Evolutionary conservation across 2,888 invertebrate genomes (phyloP), one percentile per base, ranked within the genome.

Genomic region (Agrochola litura): DNA sequence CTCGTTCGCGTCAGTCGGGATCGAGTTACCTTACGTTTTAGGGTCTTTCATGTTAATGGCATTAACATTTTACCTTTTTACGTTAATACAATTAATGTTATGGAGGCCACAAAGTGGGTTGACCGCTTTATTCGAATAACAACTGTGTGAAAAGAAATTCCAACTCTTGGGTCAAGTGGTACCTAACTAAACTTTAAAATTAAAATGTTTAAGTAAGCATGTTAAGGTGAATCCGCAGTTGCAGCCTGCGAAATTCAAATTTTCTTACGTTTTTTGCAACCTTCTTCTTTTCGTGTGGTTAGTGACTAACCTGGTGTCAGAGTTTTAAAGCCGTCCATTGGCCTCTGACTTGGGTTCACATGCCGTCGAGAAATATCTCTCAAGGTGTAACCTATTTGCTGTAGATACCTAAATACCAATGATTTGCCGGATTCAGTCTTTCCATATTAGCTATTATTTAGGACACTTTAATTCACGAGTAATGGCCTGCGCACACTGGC

Each of bases 21-120:
- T 87, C 76, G 52, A 25, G 77, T 85, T 84, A 84, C 84, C 77
- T 84, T 84, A 67, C 76, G 25, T 75, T 75, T 56, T 75, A 52
- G 49, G 66, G 72, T 46, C 56, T 71, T 79, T 84, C 73, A 84
- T 84, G 87, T 63, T 84, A 84, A 86, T 80, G 58, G 8, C 30
- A 80, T 79, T 79, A 71, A 74, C 72, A 19, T 79, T 79, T 68
- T 72, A 71, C 79, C 86, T 83, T 86, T 83, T 76, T 61, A 78
- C 63, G 58, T 64, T 73, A 72, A 65, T 49, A 76, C 75, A 60
- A 69, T 83, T 72, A 69, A 60, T 86, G 72, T 86, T 52, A 76
- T 52, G 76, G 73, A 37, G 71, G 66, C 61, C 73, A 41, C 69
- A 5, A 30, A 71, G 63, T 22, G 67, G 67, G 25, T 61, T 76